Conservation (phyloP, 2,113 vertebrate genomes). For the Perca schrenkii region DNA sequence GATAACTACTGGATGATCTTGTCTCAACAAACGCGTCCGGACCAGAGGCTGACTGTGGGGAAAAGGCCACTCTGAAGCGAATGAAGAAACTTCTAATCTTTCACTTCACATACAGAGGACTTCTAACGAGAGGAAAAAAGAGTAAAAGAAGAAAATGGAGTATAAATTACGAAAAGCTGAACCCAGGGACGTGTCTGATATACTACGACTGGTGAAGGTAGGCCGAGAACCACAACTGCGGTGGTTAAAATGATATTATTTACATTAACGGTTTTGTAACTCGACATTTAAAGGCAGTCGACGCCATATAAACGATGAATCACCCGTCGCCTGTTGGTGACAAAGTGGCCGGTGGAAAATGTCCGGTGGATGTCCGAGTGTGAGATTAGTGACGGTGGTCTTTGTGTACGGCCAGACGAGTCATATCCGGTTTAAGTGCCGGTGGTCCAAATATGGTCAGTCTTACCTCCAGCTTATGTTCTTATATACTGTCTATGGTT, state of each 20-base stretch:
- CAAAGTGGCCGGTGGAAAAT: not conserved
- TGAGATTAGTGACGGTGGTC: constrained; percentile 17
- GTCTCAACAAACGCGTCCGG: constrained; percentile 82
- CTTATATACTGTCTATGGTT: too few species aligned
- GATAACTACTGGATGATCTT: constrained; percentile 72
- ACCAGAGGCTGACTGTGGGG: constrained; percentile 90
- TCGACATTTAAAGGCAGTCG: not conserved
- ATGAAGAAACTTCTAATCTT: constrained; percentile 97
- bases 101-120: constrained; percentile 96
- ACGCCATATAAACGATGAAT: not conserved
- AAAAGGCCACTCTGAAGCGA: constrained; percentile 90
- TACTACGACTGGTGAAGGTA: constrained; percentile 96
- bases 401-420: constrained; percentile 39
- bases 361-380: constrained; percentile 21
- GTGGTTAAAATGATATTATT: too few species aligned
- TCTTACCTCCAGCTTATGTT: not conserved
- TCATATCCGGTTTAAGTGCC: constrained; percentile 9
- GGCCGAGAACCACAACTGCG: not conserved
- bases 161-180: constrained; percentile 91
- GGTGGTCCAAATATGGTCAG: constrained; percentile 51
- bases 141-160: constrained; percentile 97
- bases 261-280: too few species aligned
- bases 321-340: not conserved
- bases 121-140: constrained; percentile 94
- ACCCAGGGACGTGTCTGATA: constrained; percentile 90